Base-by-base conservation (phyloP, 2,888 invertebrate genomes). In the Ommatoiulus sabulosus region DNA sequence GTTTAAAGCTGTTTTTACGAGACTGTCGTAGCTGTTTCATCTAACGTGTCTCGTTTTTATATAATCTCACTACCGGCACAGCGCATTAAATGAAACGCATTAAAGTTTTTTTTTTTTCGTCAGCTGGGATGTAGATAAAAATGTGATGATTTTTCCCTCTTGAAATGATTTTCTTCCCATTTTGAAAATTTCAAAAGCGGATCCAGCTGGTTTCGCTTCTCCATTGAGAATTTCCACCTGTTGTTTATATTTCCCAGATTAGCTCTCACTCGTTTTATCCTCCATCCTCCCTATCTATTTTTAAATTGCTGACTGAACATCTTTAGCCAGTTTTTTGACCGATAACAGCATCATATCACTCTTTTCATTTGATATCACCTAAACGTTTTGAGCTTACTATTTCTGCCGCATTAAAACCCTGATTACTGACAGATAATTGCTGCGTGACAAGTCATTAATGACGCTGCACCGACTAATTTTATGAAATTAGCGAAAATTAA, bases 51-150 rank as follows among this genome's bases (percentile, higher is more conserved):
- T 80, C 35, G 35, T 80, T 80, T 72, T 52, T 52, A 35, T 80
- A 80, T 80, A 80, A 80, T 80, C 80, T 80, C 80, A 15, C 80
- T 80, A 80, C 35, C 35, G 35, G 35, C 35, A 1, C 3, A 35
- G 80, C 35, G 3, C 80, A 80, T 80, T 80, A 80, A 80, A 80
- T 80, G 80, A 35, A 80, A 80, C 35, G 24, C 80, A 35, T 80
- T 72, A 72, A 24, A 52, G 35, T 35, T 52, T 52, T 43, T 72
- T 52, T 43, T 72, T 72, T 80, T 80, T 80, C 80, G 80, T 10
- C 80, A 80, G 80, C 80, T 80, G 80, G 80, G 80, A 35, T 43
- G 35, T 12, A 80, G 80, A 80, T 80, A 80, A 80, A 80, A 80
- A 80, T 80, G 80, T 80, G 80, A 35, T 15, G 80, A 80, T 35